Percentiles rank a stretch among this genome's conserved stretches.
Conservation (phyloP, 35 echinoderm and acorn worm genomes). For the Holothuria glaberrima region DNA sequence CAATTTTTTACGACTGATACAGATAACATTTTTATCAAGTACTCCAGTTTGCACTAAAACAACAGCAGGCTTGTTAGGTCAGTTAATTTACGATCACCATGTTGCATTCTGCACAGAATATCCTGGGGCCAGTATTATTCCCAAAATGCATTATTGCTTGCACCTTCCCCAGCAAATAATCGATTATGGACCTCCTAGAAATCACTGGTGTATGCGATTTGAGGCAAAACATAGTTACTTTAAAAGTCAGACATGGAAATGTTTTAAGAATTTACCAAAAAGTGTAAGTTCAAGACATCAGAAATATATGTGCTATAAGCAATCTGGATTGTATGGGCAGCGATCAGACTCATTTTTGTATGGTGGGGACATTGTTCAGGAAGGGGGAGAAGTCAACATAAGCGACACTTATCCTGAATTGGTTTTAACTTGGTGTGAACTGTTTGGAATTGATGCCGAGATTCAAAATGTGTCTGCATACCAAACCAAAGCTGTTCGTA, state of each 20-base stretch:
- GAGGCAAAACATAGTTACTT: slow-evolving; percentile 66
- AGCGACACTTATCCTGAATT: slow-evolving; percentile 42
- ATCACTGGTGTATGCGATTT: slow-evolving; percentile 71
- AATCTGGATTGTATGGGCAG: not conserved
- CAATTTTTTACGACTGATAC: slow-evolving; percentile 59
- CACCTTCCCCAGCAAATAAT: slow-evolving; percentile 62
- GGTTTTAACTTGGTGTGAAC: not conserved
- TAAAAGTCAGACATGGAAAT: slow-evolving; percentile 60
- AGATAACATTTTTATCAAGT: slow-evolving; percentile 63
- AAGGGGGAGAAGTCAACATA: slow-evolving; percentile 8
- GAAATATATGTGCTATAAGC: slow-evolving; percentile 64
- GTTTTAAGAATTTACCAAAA: slow-evolving; percentile 62
- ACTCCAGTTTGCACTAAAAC: slow-evolving; percentile 45
- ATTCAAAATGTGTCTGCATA: not conserved
- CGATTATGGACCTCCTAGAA: slow-evolving; percentile 42
- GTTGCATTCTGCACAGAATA: not conserved
- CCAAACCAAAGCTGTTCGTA: slow-evolving; percentile 2
- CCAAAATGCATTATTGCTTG: slow-evolving; percentile 63
- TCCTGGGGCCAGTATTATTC: slow-evolving; percentile 30
- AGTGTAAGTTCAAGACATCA: slow-evolving; percentile 59
- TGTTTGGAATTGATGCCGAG: not conserved
- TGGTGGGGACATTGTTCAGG: slow-evolving; percentile 38
- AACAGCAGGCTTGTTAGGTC: slow-evolving; percentile 21
- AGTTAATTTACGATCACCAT: slow-evolving; percentile 58
- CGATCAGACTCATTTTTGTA: slow-evolving; percentile 35